Conservation (phyloP, 2,888 invertebrate species). For the Leptothorax acervorum region DNA sequence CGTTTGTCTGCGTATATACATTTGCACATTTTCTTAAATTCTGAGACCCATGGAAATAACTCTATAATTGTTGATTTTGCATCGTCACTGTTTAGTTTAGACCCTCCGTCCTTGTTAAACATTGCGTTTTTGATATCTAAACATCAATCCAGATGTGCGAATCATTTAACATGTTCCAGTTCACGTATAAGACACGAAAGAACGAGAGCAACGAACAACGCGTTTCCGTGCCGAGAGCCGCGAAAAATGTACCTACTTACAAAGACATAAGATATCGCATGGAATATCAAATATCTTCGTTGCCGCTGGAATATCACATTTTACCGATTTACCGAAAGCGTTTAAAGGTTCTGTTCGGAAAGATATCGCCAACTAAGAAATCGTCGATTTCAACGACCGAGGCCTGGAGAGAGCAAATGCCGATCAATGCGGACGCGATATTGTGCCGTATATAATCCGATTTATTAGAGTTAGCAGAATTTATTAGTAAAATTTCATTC, state of each 20-base stretch:
- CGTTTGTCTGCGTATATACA: constrained; percentile 75
- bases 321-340: not conserved
- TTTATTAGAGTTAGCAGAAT: not conserved
- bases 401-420: not conserved
- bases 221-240: not conserved
- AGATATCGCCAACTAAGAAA: not conserved
- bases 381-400: not conserved
- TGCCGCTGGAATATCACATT: not conserved
- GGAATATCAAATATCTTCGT: not conserved
- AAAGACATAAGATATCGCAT: not conserved
- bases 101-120: constrained; percentile 55
- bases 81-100: constrained; percentile 64
- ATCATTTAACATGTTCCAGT: not conserved
- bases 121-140: constrained; percentile 70
- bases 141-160: constrained; percentile 54
- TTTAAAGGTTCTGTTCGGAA: not conserved
- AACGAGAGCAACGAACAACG: not conserved
- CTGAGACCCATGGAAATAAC: constrained; percentile 80
- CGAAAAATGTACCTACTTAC: not conserved
- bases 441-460: not conserved
- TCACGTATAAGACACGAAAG: not conserved
- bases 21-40: constrained; percentile 80
- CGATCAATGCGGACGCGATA: not conserved
- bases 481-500: not conserved
- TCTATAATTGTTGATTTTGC: constrained; percentile 64